These are phyloP conservation scores for Xerus rutilus DNA, from an alignment of 2,797 vertebrate species.

Conservation along the genomic window DNA sequence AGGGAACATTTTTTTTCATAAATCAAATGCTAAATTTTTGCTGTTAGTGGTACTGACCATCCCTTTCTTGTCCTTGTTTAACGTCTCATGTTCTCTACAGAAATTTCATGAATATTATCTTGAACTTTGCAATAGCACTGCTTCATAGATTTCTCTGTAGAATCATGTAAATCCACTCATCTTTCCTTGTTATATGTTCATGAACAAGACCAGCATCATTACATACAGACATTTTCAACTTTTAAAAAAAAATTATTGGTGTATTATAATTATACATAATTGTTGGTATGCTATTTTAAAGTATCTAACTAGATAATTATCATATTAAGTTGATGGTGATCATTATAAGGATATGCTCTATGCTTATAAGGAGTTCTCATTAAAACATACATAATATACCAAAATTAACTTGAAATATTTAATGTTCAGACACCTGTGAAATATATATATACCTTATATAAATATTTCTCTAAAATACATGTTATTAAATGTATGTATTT, in stretches of 20 bases:
- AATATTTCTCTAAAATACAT: slow-evolving; percentile 33
- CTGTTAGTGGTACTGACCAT: not conserved
- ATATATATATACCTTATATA: not conserved
- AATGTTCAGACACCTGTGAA: not conserved
- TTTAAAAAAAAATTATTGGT: no score
- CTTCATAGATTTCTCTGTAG: not conserved
- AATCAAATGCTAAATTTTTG: not conserved
- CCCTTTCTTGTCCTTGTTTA: not conserved
- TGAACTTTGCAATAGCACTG: not conserved
- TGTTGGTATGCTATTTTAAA: not conserved
- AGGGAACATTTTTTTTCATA: slow-evolving; percentile 7
- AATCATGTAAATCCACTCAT: not conserved
- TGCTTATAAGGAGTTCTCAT: not conserved
- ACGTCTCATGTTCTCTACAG: not conserved
- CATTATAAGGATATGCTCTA: not conserved
- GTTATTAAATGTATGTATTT: not conserved
- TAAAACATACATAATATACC: slow-evolving; percentile 1
- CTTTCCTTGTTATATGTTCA: slow-evolving; percentile 28
- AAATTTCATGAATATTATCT: not conserved
- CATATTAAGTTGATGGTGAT: not conserved
- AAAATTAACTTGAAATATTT: slow-evolving; percentile 48
- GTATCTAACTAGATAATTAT: not conserved
- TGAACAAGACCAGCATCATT: slow-evolving; percentile 1
- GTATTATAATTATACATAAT: no score
- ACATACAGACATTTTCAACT: not conserved